phyloP scores from a whole-genome alignment of 2,888 invertebrate genomes.

The Spodoptera exigua region DNA sequence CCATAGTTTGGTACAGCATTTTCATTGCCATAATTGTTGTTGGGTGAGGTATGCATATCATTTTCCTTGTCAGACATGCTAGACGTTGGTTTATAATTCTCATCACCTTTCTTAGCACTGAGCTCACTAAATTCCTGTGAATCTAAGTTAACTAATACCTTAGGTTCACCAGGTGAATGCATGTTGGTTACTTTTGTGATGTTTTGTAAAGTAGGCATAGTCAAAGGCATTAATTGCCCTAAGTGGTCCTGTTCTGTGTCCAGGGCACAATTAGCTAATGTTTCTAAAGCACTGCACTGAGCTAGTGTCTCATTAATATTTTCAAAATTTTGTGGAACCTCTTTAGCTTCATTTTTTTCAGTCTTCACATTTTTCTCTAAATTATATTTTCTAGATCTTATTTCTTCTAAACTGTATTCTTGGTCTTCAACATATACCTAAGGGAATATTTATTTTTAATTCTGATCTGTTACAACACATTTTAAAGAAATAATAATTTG shows the following conservation, averaged over 20 bases:
- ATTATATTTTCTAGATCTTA: conserved; percentile 90
- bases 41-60: conserved; percentile 62
- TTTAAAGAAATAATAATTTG: neutral
- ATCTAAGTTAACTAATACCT: conserved; percentile 84
- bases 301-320: conserved; percentile 82
- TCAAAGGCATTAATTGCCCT: conserved; percentile 82
- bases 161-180: conserved; percentile 86
- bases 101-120: conserved; percentile 75
- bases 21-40: conserved; percentile 69
- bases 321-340: conserved; percentile 71
- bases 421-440: conserved; percentile 87
- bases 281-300: conserved; percentile 85
- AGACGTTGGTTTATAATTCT: conserved; percentile 67
- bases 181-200: conserved; percentile 85
- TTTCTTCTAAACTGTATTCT: conserved; percentile 94
- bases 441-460: neutral
- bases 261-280: conserved; percentile 85
- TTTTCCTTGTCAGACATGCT: conserved; percentile 77
- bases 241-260: conserved; percentile 84
- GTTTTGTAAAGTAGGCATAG: conserved; percentile 83
- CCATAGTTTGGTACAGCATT: conserved; percentile 73
- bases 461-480: too few species aligned
- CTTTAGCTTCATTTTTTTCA: conserved; percentile 69
- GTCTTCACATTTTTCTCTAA: conserved; percentile 74
- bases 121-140: conserved; percentile 85